Evolutionary conservation across 1,140 invertebrate genomes (phyloP), one percentile per base, ranked within the genome.

Genomic region (Drosophila kikkawai): DNA sequence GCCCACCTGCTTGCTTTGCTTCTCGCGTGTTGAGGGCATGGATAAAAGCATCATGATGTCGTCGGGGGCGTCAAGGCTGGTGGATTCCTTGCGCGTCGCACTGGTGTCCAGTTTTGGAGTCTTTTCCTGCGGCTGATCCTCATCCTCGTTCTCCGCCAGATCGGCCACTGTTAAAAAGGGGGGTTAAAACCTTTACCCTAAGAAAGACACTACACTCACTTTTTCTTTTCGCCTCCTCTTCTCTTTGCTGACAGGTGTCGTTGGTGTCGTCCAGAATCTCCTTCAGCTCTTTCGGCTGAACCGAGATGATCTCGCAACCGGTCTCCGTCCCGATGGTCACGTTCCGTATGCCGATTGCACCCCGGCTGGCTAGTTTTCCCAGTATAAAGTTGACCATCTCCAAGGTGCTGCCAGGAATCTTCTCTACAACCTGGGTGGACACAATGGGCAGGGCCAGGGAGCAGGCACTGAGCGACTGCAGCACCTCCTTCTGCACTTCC

Each of bases 1-100:
- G 3, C 98, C 98, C 8, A 99, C 95, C 93, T 98, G 97, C 93
- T 99, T 99, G 75, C 96, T 98, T 92, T 99, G 98, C 92, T 98
- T 98, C 92, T 99, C 98, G 86, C 97, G 95, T 51, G 98, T 98
- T 0, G 98, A 99, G 19, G 98, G 97, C 95, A 98, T 97, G 12
- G 97, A 97, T 47, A 99, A 94, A 22, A 99, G 93, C 84, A 95
- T 95, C 95, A 96, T 94, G 61, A 96, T 96, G 86, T 95, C 95
- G 91, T 95, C 90, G 7, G 91, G 78, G 7, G 95, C 94, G 67
- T 95, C 94, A 60, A 94, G 84, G 61, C 94, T 94, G 4, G 73
- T 92, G 6, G 91, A 75, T 41, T 95, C 94, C 78, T 95, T 93
- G 51, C 88, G 80, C 1, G 48, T 19, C 1, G 55, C 29, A 34